Conservation (phyloP, 2,888 invertebrate species). For the Cotesia congregata region DNA sequence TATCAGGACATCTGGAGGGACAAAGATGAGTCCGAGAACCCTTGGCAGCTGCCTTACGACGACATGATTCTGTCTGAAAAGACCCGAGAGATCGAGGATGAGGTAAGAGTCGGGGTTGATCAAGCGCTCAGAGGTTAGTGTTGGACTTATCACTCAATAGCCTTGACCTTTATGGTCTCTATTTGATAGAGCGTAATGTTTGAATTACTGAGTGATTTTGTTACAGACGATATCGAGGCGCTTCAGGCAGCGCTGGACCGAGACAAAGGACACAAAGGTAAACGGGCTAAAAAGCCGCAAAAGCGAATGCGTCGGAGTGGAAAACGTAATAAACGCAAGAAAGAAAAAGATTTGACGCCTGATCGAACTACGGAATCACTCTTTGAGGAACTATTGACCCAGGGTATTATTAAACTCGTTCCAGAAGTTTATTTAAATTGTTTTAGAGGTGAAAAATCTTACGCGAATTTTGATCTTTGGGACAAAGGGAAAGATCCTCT, state of each 20-base stretch:
- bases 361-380: slow-evolving; percentile 91
- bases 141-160: slow-evolving; percentile 10
- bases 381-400: slow-evolving; percentile 91
- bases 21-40: slow-evolving; percentile 82
- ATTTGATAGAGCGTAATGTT: background rate
- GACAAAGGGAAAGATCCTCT: slow-evolving; percentile 73
- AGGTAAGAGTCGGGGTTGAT: slow-evolving; percentile 86
- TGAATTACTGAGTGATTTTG: background rate
- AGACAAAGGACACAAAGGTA: slow-evolving; percentile 81
- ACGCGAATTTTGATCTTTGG: slow-evolving; percentile 74
- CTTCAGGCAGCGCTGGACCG: slow-evolving; percentile 81
- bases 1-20: slow-evolving; percentile 88
- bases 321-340: slow-evolving; percentile 93
- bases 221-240: slow-evolving; percentile 73
- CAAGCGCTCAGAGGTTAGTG: slow-evolving; percentile 77
- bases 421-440: slow-evolving; percentile 78
- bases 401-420: slow-evolving; percentile 90
- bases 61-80: slow-evolving; percentile 90
- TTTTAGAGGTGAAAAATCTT: slow-evolving; percentile 86
- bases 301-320: slow-evolving; percentile 83
- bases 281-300: slow-evolving; percentile 85
- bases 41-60: slow-evolving; percentile 82
- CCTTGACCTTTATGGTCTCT: background rate
- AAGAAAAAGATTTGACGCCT: slow-evolving; percentile 94
- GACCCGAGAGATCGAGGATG: slow-evolving; percentile 84